These are phyloP conservation scores for Enhydra lutris DNA, from an alignment of 2,113 vertebrate genomes.

Conservation along the genomic window DNA sequence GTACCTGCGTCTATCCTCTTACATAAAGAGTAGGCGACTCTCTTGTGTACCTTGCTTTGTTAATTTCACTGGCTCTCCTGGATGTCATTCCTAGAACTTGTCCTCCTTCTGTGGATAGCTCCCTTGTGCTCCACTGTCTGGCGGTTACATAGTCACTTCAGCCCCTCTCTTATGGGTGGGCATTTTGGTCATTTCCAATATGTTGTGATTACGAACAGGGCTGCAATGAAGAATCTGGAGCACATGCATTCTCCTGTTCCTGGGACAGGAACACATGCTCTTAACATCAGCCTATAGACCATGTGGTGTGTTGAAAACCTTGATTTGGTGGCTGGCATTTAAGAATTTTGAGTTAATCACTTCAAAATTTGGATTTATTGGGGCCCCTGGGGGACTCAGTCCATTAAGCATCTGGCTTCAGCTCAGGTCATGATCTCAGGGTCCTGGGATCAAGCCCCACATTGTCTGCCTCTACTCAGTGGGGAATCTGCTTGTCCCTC, in stretches of 20 bases:
- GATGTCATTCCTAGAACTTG: neutral
- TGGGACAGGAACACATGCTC: neutral
- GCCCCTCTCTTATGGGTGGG: neutral
- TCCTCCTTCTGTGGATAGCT: neutral
- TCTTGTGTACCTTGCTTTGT: neutral
- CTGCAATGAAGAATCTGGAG: neutral
- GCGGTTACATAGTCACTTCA: neutral
- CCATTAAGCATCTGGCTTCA: neutral
- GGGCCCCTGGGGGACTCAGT: neutral
- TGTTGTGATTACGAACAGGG: neutral
- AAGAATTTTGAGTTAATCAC: neutral
- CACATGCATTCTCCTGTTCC: neutral
- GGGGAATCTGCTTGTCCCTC: neutral
- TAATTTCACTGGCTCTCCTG: neutral
- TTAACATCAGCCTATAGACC: neutral
- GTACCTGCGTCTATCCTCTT: neutral
- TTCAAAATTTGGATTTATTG: neutral
- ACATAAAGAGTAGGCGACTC: neutral
- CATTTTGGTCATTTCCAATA: neutral
- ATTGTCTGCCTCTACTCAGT: neutral
- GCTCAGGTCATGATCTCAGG: neutral
- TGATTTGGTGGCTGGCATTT: neutral
- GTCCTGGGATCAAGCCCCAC: neutral
- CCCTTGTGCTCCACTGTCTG: neutral
- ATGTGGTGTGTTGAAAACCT: neutral